Evolutionary conservation across 2,888 invertebrate genomes (phyloP).

Genomic region (Eledona agricola): DNA sequence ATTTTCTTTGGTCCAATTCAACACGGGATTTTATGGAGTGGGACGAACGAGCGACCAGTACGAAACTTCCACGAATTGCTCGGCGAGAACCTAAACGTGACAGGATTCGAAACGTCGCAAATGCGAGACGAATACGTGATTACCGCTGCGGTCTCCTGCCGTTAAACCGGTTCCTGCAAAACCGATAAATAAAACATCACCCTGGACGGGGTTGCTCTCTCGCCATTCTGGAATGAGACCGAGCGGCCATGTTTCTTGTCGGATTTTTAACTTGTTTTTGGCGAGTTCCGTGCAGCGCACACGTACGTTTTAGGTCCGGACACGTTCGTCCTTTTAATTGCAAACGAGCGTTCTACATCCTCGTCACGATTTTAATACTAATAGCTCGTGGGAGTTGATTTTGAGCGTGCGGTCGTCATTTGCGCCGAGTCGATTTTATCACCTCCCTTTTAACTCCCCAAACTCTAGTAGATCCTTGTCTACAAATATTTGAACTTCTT

Average conservation of each 20-base stretch:
- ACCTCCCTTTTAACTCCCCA: too few species aligned
- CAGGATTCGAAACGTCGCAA: slow-evolving; percentile 46
- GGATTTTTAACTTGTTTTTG: slow-evolving; percentile 22
- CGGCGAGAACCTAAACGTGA: slow-evolving; percentile 44
- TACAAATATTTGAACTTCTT: too few species aligned
- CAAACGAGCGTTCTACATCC: slow-evolving; percentile 16
- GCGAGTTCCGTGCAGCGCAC: slow-evolving; percentile 2
- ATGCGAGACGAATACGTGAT: slow-evolving; percentile 46
- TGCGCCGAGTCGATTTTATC: too few species aligned
- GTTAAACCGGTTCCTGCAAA: slow-evolving; percentile 38
- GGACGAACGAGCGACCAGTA: slow-evolving; percentile 32
- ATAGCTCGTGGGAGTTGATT: slow-evolving; percentile 12
- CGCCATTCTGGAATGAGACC: slow-evolving; percentile 19
- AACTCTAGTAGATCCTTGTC: too few species aligned
- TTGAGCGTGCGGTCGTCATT: slow-evolving; percentile 2
- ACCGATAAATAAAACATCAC: slow-evolving; percentile 36
- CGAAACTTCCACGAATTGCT: slow-evolving; percentile 41
- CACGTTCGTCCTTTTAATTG: slow-evolving; percentile 22
- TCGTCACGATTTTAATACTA: slow-evolving; percentile 14
- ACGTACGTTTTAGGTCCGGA: slow-evolving; percentile 7
- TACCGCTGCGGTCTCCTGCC: slow-evolving; percentile 33
- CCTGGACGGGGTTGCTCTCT: slow-evolving; percentile 20
- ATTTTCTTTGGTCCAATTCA: slow-evolving; percentile 25
- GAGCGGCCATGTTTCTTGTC: slow-evolving; percentile 17
- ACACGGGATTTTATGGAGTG: slow-evolving; percentile 27